Conservation (phyloP, 2,113 vertebrate species). For the Triplophysa dalaica region DNA sequence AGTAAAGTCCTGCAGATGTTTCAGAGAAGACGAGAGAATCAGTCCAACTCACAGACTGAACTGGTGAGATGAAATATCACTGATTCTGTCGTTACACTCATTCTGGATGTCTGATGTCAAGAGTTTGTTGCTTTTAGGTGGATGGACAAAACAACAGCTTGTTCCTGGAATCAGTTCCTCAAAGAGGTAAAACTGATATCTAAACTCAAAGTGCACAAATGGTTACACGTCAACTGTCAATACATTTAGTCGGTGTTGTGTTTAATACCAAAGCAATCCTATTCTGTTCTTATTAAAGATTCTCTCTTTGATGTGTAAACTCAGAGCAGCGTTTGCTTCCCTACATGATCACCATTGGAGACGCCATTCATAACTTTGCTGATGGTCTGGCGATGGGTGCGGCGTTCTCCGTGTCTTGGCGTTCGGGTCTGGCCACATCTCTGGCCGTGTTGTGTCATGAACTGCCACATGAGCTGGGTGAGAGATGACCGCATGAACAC, state of each 20-base stretch:
- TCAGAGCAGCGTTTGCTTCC: constrained; percentile 81
- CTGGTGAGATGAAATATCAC: constrained; percentile 31
- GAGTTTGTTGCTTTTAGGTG: constrained; percentile 56
- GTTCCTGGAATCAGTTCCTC: constrained; percentile 23
- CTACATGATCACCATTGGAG: constrained; percentile 85
- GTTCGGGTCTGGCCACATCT: constrained; percentile 83
- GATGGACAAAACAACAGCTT: constrained; percentile 37
- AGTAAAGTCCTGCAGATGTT: constrained; percentile 78
- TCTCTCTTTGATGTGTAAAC: no score
- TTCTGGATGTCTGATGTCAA: constrained; percentile 1
- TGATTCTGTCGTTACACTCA: not conserved
- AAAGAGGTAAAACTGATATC: constrained; percentile 54
- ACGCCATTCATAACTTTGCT: constrained; percentile 87
- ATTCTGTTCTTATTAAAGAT: no score
- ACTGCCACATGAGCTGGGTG: constrained; percentile 86
- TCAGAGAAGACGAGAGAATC: constrained; percentile 67
- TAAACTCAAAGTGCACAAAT: no score
- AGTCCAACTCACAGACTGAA: constrained; percentile 66
- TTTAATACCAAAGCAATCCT: no score
- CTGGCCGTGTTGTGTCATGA: constrained; percentile 87
- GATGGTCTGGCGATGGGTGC: constrained; percentile 88
- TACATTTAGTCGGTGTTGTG: no score
- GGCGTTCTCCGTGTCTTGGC: constrained; percentile 86
- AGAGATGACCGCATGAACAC: constrained; percentile 26
- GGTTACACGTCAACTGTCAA: no score